Evolutionary conservation across 2,113 vertebrate genomes (phyloP).

Genomic region (Tyto alba): DNA sequence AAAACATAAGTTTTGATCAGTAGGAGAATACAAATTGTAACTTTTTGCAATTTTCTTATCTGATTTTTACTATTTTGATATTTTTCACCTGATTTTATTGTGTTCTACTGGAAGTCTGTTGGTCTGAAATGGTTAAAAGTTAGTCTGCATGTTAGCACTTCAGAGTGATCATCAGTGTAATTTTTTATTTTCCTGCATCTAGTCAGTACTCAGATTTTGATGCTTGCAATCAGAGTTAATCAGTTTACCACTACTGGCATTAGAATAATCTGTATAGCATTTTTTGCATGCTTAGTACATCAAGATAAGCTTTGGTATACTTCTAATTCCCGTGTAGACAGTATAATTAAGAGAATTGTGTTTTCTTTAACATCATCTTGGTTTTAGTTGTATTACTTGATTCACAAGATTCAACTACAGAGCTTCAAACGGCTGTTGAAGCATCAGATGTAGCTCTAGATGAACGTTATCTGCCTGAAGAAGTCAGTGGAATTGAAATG

Average conservation of each 20-base stretch:
- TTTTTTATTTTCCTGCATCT: not conserved
- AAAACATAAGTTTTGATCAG: not conserved
- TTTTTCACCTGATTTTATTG: not conserved
- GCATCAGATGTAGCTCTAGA: not conserved
- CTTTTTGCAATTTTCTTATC: not conserved
- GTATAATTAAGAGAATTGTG: not conserved
- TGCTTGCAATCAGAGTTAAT: not conserved
- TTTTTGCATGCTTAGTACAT: not conserved
- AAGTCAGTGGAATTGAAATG: conserved; percentile 49
- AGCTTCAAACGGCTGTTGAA: conserved; percentile 19
- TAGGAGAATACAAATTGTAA: not conserved
- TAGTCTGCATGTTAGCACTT: not conserved
- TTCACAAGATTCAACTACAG: conserved; percentile 81
- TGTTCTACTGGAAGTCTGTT: not conserved
- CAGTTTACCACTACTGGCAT: not conserved
- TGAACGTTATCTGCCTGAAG: not conserved
- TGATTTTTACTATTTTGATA: not conserved
- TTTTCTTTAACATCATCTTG: not conserved
- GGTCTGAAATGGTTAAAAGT: not conserved
- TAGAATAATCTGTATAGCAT: not conserved
- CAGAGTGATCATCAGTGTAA: not conserved
- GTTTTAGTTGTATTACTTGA: conserved; percentile 81
- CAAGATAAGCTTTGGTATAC: not conserved
- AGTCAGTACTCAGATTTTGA: not conserved
- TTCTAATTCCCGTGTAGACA: not conserved